Evolutionary conservation across 2,797 vertebrate species (phyloP), one percentile per base, ranked within the genome.

Genomic region (Balearica regulorum): DNA sequence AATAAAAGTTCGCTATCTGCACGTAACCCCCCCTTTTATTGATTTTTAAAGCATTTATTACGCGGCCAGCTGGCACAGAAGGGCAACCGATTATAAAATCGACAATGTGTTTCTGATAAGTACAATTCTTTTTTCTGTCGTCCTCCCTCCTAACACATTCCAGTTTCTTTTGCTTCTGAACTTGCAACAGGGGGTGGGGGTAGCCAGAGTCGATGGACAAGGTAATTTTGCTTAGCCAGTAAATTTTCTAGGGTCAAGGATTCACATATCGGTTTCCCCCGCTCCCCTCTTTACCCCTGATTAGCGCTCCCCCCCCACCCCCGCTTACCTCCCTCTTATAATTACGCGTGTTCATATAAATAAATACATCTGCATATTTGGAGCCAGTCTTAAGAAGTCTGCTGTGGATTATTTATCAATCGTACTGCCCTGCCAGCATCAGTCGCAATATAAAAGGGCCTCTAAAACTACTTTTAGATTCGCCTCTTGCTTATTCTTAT

Each of bases 61-160:
- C 7, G 22, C 43, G 33, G 87, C 86, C 95, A 96, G 83, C 83
- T 96, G 90, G 89, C 93, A 94, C 76, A n/a, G 72, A 83, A 85
- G 90, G 92, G 87, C 84, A 81, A 44, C 60, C 37, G 87, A 68
- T 87, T 86, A 41, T 21, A 39, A 86, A 87, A 68, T 69, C 85
- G 96, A 93, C 98, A 98, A 98, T 97, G 95, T 98, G 97, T 97
- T 97, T 98, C 96, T 97, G 97, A 98, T 97, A 97, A 98, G 75
- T 81, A 82, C 80, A 89, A 75, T 95, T 85, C 46, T 49, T 75
- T 96, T 28, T n/a, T 92, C 88, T 89, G 82, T 84, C 71, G 95
- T 97, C 93, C 95, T 96, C 95, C 81, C 66, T 81, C 77, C 95
- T 97, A 97, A 97, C 97, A 91, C 95, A 96, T 97, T 97, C 96